These are phyloP conservation scores for Drepana falcataria DNA, from an alignment of 2,888 invertebrate species.

Conservation along the genomic window DNA sequence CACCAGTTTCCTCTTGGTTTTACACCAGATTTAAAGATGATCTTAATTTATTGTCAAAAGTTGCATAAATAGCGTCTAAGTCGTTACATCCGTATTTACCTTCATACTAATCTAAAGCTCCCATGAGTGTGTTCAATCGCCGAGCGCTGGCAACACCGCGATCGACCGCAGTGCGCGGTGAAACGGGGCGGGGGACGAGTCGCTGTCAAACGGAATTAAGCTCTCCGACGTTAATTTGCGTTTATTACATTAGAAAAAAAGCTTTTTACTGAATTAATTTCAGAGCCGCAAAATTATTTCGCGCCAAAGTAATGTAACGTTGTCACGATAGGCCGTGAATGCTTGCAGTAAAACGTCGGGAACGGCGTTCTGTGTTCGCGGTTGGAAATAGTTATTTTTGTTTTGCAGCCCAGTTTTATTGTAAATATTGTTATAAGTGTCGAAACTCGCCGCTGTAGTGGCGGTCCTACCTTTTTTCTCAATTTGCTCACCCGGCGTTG, in stretches of 20 bases:
- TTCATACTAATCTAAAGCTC: slow-evolving; percentile 5
- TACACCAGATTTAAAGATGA: too few species aligned
- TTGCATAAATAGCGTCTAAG: too few species aligned
- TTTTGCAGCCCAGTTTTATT: slow-evolving; percentile 63
- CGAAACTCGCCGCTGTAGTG: slow-evolving; percentile 44
- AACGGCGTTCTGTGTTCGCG: slow-evolving; percentile 15
- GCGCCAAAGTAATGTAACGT: slow-evolving; percentile 30
- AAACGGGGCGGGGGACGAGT: slow-evolving; percentile 43
- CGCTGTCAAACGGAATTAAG: slow-evolving; percentile 64
- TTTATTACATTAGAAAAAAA: slow-evolving; percentile 49
- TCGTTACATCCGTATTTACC: too few species aligned
- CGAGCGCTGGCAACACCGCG: slow-evolving; percentile 43
- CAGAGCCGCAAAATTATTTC: not conserved
- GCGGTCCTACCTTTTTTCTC: slow-evolving; percentile 26
- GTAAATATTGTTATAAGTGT: slow-evolving; percentile 71
- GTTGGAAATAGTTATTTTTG: slow-evolving; percentile 59
- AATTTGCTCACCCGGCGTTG: slow-evolving; percentile 18
- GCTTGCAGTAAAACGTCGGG: slow-evolving; percentile 6
- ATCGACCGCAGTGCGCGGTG: slow-evolving; percentile 59
- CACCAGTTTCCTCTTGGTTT: too few species aligned
- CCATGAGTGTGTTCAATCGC: slow-evolving; percentile 27
- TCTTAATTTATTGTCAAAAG: too few species aligned
- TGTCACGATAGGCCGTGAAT: slow-evolving; percentile 29
- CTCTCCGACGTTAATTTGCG: slow-evolving; percentile 42
- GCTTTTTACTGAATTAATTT: slow-evolving; percentile 58